Evolutionary conservation across 2,888 invertebrate genomes (phyloP).

Genomic region (Frankliniella intonsa): DNA sequence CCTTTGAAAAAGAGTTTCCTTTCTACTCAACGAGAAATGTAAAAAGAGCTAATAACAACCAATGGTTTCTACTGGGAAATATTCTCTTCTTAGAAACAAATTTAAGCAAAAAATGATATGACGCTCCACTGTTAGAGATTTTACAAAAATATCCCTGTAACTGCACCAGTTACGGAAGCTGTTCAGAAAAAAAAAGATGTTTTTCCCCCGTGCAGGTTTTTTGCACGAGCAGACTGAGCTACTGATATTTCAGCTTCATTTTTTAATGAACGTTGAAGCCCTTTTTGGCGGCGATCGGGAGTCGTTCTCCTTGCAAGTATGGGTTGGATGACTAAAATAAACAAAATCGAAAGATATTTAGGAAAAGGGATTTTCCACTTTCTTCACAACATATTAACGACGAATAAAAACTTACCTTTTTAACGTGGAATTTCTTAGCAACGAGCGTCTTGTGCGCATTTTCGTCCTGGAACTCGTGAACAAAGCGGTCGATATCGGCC

Average conservation of each 20-base stretch:
- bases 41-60: background rate
- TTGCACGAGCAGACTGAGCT: background rate
- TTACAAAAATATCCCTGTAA: background rate
- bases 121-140: background rate
- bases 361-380: constrained; percentile 17
- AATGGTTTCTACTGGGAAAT: too few species aligned
- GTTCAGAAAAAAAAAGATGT: background rate
- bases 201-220: background rate
- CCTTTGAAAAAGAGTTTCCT: background rate
- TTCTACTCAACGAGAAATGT: background rate
- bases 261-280: constrained; percentile 61
- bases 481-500: constrained; percentile 63
- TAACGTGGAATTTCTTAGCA: constrained; percentile 69
- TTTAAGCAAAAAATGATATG: background rate
- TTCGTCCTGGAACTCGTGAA: constrained; percentile 55
- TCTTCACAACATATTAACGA: constrained; percentile 33
- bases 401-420: constrained; percentile 47
- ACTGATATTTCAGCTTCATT: background rate
- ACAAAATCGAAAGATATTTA: constrained; percentile 37
- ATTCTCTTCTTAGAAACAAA: background rate
- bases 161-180: background rate
- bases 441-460: constrained; percentile 65
- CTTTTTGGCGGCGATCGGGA: constrained; percentile 91
- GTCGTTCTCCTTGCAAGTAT: constrained; percentile 75
- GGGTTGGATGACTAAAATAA: constrained; percentile 59